Evolutionary conservation across 2,113 vertebrate species (phyloP).

Genomic region (Meriones unguiculatus): DNA sequence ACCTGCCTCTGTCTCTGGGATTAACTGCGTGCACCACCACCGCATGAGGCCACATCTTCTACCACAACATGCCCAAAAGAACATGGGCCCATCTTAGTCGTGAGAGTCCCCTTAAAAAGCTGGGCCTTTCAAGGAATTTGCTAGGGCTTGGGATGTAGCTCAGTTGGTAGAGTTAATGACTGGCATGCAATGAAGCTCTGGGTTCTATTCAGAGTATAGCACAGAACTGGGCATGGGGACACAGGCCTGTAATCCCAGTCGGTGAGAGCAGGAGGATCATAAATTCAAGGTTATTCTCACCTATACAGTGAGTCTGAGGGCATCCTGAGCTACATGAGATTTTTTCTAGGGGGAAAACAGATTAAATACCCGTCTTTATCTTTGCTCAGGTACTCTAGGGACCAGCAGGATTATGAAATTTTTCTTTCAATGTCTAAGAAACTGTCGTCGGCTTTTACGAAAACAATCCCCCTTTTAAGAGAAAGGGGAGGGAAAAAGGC

Average conservation of each 20-base stretch:
- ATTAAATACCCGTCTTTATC: neutral
- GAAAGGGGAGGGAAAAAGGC: rapidly evolving
- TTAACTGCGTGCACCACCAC: too few species aligned
- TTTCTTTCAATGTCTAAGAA: neutral
- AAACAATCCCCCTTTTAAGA: neutral
- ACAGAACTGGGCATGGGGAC: neutral
- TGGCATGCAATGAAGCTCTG: neutral
- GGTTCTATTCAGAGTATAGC: too few species aligned
- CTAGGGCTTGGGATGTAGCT: neutral
- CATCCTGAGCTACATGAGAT: neutral
- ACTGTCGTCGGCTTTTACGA: neutral
- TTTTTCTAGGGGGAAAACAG: rapidly evolving
- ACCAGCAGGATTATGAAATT: neutral
- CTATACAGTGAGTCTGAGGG: too few species aligned
- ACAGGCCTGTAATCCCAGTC: neutral
- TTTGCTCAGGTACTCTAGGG: neutral
- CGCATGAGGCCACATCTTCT: neutral
- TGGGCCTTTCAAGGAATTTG: neutral
- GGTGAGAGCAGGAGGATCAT: neutral
- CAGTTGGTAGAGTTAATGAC: neutral
- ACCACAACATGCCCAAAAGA: too few species aligned
- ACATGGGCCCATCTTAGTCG: neutral
- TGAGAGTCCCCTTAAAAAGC: neutral
- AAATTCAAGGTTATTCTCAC: neutral
- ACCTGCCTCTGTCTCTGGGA: too few species aligned